A percentile compares a stretch with the other conserved stretches of the same genome.
Evolutionary conservation across 2,113 vertebrate species (phyloP).

Genomic region (Xenopus tropicalis): DNA sequence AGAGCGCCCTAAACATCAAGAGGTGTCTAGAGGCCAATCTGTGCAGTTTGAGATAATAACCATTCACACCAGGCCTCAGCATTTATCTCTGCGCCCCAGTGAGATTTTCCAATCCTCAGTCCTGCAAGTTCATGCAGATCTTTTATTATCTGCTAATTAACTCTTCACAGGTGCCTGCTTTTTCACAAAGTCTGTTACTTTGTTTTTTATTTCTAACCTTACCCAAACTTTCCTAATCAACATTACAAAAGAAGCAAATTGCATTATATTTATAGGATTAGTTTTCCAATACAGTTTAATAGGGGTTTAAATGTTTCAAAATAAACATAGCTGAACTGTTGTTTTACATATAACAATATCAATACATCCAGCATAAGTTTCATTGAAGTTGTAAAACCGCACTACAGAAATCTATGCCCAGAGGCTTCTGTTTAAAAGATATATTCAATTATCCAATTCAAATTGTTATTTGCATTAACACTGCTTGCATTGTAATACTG

Average conservation of each 20-base stretch:
- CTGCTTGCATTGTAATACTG: background rate
- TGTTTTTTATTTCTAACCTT: background rate
- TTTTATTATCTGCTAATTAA: slow-evolving; percentile 41
- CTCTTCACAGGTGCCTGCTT: slow-evolving; percentile 29
- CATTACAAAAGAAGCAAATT: too few species aligned
- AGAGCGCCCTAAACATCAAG: slow-evolving; percentile 25
- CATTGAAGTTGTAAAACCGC: background rate
- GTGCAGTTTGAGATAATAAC: slow-evolving; percentile 37
- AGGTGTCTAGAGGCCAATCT: slow-evolving; percentile 32
- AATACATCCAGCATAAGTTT: background rate
- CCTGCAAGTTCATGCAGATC: slow-evolving; percentile 34
- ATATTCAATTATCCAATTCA: background rate
- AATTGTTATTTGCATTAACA: background rate
- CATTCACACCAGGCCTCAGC: slow-evolving; percentile 23
- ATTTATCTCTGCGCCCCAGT: slow-evolving; percentile 33
- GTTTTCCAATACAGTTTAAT: too few species aligned
- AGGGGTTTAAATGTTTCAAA: too few species aligned
- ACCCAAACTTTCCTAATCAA: too few species aligned
- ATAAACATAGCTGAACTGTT: too few species aligned
- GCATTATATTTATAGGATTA: too few species aligned
- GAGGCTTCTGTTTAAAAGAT: background rate
- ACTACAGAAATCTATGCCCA: background rate
- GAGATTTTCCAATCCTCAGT: slow-evolving; percentile 32
- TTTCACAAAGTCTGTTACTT: background rate
- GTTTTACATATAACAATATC: too few species aligned